A percentile compares a stretch with the other conserved stretches of the same genome.
Conservation (phyloP, 2,888 invertebrate genomes). For the Anarsia innoxiella region DNA sequence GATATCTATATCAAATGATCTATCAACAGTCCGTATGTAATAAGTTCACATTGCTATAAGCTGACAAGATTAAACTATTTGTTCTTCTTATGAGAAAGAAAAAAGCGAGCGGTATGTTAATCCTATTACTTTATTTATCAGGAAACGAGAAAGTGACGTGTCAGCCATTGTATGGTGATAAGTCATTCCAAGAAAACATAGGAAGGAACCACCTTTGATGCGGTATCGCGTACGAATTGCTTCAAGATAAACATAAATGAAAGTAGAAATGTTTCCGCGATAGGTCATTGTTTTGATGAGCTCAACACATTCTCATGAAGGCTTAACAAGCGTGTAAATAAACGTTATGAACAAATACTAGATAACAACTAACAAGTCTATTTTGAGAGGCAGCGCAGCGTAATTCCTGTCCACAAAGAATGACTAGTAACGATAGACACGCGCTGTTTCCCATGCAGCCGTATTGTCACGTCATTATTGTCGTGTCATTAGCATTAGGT, state of each 20-base stretch:
- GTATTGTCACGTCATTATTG: constrained; percentile 6
- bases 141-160: constrained; percentile 9
- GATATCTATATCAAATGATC: no score
- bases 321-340: no score
- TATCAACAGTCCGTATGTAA: no score
- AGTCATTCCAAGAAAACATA: constrained; percentile 5
- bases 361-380: no score
- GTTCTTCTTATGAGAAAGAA: background rate
- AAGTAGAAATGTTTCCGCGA: background rate
- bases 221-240: no score
- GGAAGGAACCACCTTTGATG: constrained; percentile 2
- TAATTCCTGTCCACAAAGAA: constrained; percentile 8
- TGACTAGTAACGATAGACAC: constrained; percentile 4
- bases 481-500: constrained; percentile 6
- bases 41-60: no score
- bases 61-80: no score
- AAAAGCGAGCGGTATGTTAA: background rate
- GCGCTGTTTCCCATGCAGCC: constrained; percentile 4
- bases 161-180: constrained; percentile 13
- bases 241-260: background rate
- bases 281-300: no score
- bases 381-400: constrained; percentile 10
- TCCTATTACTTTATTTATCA: background rate
- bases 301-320: no score
- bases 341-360: no score